These are phyloP conservation scores for Aramus guarauna DNA, from an alignment of 2,113 vertebrate genomes.

Conservation along the genomic window DNA sequence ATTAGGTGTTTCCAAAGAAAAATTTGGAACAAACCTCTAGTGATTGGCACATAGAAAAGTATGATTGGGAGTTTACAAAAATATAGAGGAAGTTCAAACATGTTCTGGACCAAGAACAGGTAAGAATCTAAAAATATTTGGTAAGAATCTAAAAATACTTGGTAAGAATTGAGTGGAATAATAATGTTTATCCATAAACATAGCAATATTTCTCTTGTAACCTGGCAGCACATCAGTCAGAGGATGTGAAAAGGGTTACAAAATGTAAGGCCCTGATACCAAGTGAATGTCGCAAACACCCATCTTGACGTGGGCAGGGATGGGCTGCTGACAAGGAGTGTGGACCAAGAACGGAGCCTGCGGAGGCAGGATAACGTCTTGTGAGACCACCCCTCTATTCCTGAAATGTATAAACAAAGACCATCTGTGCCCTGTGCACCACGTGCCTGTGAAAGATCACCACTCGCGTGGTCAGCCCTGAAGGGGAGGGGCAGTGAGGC, in stretches of 20 bases:
- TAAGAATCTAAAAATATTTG: not conserved
- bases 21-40: conserved; percentile 18
- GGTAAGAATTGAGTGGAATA: not conserved
- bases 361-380: too few relatives aligned
- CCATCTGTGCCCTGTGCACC: too few relatives aligned
- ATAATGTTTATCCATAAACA: not conserved
- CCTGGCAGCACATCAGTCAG: not conserved
- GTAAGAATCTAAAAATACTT: not conserved
- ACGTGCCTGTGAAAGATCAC: too few relatives aligned
- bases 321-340: too few relatives aligned
- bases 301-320: too few relatives aligned
- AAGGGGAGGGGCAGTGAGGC: too few relatives aligned
- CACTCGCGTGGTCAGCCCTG: too few relatives aligned
- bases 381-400: too few relatives aligned
- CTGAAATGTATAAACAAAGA: too few relatives aligned
- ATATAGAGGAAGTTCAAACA: not conserved
- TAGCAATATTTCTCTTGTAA: not conserved
- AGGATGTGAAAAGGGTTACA: not conserved
- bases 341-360: too few relatives aligned
- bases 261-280: too few relatives aligned
- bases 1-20: conserved; percentile 32
- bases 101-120: not conserved
- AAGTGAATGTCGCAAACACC: too few relatives aligned
- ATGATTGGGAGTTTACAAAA: not conserved
- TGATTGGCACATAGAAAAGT: not conserved